phyloP scores from a whole-genome alignment of 1,140 invertebrate species.

The Drosophila biarmipes region DNA sequence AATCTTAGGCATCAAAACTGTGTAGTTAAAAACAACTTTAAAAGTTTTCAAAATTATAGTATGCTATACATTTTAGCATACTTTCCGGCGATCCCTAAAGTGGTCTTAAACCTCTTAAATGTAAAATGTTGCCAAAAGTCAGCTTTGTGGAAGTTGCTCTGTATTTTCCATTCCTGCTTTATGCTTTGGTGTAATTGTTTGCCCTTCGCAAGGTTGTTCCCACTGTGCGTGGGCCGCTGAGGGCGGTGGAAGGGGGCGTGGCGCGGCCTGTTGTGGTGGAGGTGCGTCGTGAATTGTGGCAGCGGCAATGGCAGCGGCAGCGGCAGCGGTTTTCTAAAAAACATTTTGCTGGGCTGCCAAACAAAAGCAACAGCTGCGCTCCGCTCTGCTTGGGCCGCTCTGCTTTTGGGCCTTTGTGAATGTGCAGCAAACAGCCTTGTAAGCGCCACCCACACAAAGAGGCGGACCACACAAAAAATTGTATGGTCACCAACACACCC shows the following conservation, averaged over 20 bases:
- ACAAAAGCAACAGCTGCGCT: constrained; percentile 71
- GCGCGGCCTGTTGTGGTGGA: not conserved
- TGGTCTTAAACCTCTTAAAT: not conserved
- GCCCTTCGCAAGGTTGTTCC: constrained; percentile 65
- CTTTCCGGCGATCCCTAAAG: not conserved
- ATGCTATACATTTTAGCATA: not conserved
- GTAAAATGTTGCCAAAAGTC: not conserved
- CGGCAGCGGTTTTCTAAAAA: constrained; percentile 40
- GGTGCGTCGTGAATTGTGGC: not conserved
- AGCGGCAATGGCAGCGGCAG: not conserved
- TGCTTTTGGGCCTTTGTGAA: constrained; percentile 57
- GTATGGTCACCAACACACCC: constrained; percentile 50
- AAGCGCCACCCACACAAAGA: constrained; percentile 75
- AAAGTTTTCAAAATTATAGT: not conserved
- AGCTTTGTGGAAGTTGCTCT: not conserved
- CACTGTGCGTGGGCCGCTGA: constrained; percentile 41
- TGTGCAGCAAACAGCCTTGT: constrained; percentile 67
- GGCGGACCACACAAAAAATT: constrained; percentile 67
- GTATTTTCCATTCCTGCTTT: constrained; percentile 15
- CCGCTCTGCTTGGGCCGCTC: constrained; percentile 13
- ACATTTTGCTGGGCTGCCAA: constrained; percentile 46
- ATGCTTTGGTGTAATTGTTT: constrained; percentile 41
- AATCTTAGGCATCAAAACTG: no score
- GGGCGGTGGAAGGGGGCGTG: not conserved
- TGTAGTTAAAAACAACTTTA: not conserved